Base-by-base conservation (phyloP, 2,888 invertebrate species). In the Cephus pulcher region DNA sequence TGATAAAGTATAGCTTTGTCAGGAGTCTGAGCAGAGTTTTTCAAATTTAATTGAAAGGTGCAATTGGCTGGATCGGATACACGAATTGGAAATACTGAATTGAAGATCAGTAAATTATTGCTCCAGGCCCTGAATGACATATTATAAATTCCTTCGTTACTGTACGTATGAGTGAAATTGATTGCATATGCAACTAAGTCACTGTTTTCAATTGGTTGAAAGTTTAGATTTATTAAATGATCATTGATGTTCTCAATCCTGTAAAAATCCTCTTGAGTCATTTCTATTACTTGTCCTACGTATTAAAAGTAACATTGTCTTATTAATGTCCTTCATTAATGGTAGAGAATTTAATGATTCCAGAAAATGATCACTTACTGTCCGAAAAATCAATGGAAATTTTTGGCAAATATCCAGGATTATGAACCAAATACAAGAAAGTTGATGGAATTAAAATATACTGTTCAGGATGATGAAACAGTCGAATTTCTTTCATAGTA, bases 311-410 rank as follows among this genome's bases (percentile, higher is more conserved):
- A 37, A 12, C 1, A 40, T 15, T 4, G 40, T 15, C 37, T 12
- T 37, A 12, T 37, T 12, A 12, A 15, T 40, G 1, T 15, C 15
- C 15, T 40, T 15, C 1, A 15, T 15, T 15, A 15, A 40, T 40
- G 1, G 4, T 40, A 40, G 40, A 40, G 6, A 40, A 15, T 40
- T 15, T 15, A 40, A 40, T 40, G 40, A 40, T 40, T 40, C 15
- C 15, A 0, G 15, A 40, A 40, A 40, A 15, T 15, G 0, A 15
- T 40, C 4, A 40, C 40, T 34, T 73, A 78, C 78, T 73, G 34
- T 78, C 78, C 9, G 75, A 75, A 73, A 78, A 78, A 34, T 78
- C 73, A 15, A 78, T 73, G 30, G 34, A 34, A 33, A 78, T n/a
- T 68, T 56, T 40, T 30, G 78, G 75, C 32, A 68, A 35, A 73